A percentile compares a stretch with the other conserved stretches of the same genome.
Evolutionary conservation across 2,797 vertebrate genomes (phyloP).

Genomic region (Phrynocephalus forsythii): DNA sequence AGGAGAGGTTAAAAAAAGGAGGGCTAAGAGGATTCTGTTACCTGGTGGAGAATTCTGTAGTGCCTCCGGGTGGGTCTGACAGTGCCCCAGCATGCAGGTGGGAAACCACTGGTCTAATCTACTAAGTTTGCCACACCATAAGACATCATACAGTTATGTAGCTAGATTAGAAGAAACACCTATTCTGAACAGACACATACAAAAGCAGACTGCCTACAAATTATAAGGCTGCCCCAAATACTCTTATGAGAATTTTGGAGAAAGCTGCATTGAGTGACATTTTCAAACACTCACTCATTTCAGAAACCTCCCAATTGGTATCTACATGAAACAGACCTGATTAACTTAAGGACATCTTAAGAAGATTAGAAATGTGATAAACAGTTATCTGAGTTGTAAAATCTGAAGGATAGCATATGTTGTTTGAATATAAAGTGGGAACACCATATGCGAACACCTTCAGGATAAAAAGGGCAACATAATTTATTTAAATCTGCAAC

Average conservation of each 20-base stretch:
- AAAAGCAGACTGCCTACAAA: background rate
- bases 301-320: conserved; percentile 14
- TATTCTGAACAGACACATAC: background rate
- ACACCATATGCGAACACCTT: conserved; percentile 57
- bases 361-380: conserved; percentile 18
- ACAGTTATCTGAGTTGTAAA: conserved; percentile 24
- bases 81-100: too few relatives aligned
- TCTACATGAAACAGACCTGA: conserved; percentile 23
- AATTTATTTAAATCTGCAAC: conserved; percentile 53
- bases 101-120: too few relatives aligned
- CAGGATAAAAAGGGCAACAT: conserved; percentile 21
- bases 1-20: too few relatives aligned
- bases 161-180: background rate
- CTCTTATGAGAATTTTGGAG: conserved; percentile 1
- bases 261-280: conserved; percentile 13
- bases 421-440: conserved; percentile 34
- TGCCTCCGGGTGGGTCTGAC: too few relatives aligned
- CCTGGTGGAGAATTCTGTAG: too few relatives aligned
- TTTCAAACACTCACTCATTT: background rate
- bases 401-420: conserved; percentile 14
- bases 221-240: background rate
- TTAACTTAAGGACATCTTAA: conserved; percentile 48
- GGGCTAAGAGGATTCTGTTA: too few relatives aligned
- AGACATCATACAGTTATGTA: background rate
- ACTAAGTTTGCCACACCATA: background rate